These are phyloP conservation scores for Macropodus opercularis DNA, from an alignment of 2,797 vertebrate genomes.

Conservation along the genomic window DNA sequence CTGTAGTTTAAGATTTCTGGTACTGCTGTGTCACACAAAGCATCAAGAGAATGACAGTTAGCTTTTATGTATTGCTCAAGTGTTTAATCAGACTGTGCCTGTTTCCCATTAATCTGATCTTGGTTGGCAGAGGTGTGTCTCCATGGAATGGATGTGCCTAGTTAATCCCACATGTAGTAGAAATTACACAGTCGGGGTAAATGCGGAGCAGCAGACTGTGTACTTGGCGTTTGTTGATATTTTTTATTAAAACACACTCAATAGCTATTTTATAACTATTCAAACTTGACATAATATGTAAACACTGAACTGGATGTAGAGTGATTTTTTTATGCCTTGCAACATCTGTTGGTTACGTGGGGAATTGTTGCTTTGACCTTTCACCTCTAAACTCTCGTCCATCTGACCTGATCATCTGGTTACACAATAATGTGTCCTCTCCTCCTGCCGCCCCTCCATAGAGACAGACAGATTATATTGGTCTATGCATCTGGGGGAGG, in stretches of 20 bases:
- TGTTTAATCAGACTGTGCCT: slow-evolving; percentile 45
- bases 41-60: slow-evolving; percentile 17
- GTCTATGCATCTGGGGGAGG: slow-evolving; percentile 21
- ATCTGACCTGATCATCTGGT: slow-evolving; percentile 54
- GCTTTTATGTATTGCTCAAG: background rate
- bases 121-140: slow-evolving; percentile 55
- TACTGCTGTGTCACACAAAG: slow-evolving; percentile 40
- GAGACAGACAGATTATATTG: slow-evolving; percentile 38
- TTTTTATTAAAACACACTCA: background rate
- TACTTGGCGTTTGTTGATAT: background rate
- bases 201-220: slow-evolving; percentile 22
- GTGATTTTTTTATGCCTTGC: slow-evolving; percentile 16
- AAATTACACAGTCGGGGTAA: slow-evolving; percentile 20
- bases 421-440: slow-evolving; percentile 31
- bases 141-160: slow-evolving; percentile 24
- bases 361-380: slow-evolving; percentile 37
- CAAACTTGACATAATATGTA: background rate
- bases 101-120: slow-evolving; percentile 56
- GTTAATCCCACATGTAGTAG: slow-evolving; percentile 54
- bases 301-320: background rate
- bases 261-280: background rate
- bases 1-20: slow-evolving; percentile 24
- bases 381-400: slow-evolving; percentile 39
- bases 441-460: slow-evolving; percentile 11
- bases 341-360: slow-evolving; percentile 31